Evolutionary conservation across 1,140 invertebrate genomes (phyloP).

Genomic region (Scaptomyza graminum): DNA sequence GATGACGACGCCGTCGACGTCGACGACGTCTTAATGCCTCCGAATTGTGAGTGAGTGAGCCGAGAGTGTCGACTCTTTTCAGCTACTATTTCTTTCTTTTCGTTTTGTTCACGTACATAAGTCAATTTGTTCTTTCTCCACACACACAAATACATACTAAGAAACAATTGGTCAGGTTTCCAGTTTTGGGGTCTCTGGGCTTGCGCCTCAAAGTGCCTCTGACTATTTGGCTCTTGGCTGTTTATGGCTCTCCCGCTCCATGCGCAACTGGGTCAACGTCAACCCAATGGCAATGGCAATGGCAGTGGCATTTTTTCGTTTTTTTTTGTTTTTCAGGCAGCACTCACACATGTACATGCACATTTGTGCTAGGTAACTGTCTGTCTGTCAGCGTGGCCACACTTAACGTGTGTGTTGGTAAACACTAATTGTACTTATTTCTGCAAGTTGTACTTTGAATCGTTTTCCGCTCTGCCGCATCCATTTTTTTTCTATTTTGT

Average conservation of each 20-base stretch:
- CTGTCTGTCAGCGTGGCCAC: constrained; percentile 28
- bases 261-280: constrained; percentile 73
- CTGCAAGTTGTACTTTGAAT: constrained; percentile 26
- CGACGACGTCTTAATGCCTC: constrained; percentile 54
- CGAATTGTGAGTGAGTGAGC: constrained; percentile 34
- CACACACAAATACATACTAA: constrained; percentile 10
- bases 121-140: constrained; percentile 71
- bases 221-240: constrained; percentile 35
- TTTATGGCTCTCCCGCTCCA: constrained; percentile 7
- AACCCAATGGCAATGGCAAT: constrained; percentile 57
- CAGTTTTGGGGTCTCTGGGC: constrained; percentile 62
- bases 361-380: constrained; percentile 4
- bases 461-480: constrained; percentile 27
- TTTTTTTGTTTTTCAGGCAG: constrained; percentile 36
- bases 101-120: constrained; percentile 43
- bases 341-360: constrained; percentile 1
- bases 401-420: constrained; percentile 13
- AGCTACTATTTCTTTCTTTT: constrained; percentile 44
- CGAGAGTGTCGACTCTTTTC: constrained; percentile 48
- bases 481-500: constrained; percentile 20
- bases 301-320: constrained; percentile 34
- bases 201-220: constrained; percentile 33
- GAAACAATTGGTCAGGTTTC: constrained; percentile 56
- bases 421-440: constrained; percentile 39
- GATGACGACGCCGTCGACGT: constrained; percentile 14